A percentile compares a stretch with the other conserved stretches of the same genome.
These are phyloP conservation scores for Phyllostomus hastatus DNA, from an alignment of 2,113 vertebrate genomes.

Conservation along the genomic window DNA sequence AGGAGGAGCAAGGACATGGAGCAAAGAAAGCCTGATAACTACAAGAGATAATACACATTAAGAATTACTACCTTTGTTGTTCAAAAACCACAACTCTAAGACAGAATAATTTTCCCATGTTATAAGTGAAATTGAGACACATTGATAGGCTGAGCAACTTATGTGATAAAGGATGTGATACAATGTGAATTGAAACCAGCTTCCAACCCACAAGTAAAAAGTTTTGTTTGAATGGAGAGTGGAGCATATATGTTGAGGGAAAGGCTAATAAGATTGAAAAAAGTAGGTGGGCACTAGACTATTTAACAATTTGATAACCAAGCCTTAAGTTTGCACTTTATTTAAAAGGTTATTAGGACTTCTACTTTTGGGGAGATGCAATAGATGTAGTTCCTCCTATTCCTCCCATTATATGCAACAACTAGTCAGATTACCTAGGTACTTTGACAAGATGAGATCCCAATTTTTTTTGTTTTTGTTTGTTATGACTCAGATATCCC, in stretches of 20 bases:
- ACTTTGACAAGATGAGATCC: not conserved
- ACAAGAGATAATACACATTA: not conserved
- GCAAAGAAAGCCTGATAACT: not conserved
- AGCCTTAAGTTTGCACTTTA: not conserved
- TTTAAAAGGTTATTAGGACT: not conserved
- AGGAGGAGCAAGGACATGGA: not conserved
- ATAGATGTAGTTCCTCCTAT: not conserved
- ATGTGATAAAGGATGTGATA: not conserved
- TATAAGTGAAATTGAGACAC: not conserved
- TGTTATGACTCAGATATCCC: not conserved
- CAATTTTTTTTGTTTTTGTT: too few relatives aligned
- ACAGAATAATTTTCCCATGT: not conserved
- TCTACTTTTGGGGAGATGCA: not conserved
- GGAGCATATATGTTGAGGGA: rapidly evolving
- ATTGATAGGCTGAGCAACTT: not conserved
- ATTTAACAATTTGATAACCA: not conserved
- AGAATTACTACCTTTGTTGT: not conserved
- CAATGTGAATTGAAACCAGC: not conserved
- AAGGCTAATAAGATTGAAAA: not conserved
- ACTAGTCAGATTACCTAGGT: not conserved
- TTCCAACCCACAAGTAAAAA: not conserved
- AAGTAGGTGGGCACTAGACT: not conserved
- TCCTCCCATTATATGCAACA: too few relatives aligned
- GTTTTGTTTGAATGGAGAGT: not conserved
- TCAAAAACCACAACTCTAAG: not conserved